Conservation (phyloP, 2,113 vertebrate species). For the Hemiprocne comata region DNA sequence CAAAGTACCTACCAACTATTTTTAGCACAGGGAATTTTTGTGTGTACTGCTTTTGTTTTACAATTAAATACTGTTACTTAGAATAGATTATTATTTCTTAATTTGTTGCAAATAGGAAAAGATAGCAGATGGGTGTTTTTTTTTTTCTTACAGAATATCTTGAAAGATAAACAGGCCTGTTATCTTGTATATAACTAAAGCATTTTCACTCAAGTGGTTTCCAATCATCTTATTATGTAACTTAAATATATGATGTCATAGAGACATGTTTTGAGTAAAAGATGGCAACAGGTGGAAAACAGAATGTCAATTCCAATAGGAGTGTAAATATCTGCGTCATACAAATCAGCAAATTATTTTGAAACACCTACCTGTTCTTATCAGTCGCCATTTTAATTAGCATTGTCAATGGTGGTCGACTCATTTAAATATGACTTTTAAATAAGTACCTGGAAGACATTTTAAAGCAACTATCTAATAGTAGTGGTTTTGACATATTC, state of each 20-base stretch:
- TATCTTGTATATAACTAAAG: background rate
- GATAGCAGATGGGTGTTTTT: background rate
- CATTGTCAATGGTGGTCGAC: background rate
- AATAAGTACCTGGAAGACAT: background rate
- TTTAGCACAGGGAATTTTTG: background rate
- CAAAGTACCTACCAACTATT: background rate
- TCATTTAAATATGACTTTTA: background rate
- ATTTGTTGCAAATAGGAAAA: background rate
- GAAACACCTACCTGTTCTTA: background rate
- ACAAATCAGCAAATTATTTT: background rate
- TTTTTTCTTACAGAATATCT: background rate
- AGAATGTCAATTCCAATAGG: background rate
- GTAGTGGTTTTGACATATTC: background rate
- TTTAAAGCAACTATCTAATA: background rate
- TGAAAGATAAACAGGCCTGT: background rate
- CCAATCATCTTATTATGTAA: background rate
- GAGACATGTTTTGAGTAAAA: background rate
- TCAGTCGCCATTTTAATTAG: background rate
- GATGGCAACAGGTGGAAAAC: background rate
- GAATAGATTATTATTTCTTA: background rate
- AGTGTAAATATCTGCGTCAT: background rate
- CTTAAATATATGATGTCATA: slow-evolving; percentile 1
- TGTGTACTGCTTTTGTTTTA: background rate
- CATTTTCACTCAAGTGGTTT: background rate
- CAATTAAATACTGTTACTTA: background rate